Evolutionary conservation across 1,140 invertebrate species (phyloP).

Genomic region (Caligus rogercresseyi): DNA sequence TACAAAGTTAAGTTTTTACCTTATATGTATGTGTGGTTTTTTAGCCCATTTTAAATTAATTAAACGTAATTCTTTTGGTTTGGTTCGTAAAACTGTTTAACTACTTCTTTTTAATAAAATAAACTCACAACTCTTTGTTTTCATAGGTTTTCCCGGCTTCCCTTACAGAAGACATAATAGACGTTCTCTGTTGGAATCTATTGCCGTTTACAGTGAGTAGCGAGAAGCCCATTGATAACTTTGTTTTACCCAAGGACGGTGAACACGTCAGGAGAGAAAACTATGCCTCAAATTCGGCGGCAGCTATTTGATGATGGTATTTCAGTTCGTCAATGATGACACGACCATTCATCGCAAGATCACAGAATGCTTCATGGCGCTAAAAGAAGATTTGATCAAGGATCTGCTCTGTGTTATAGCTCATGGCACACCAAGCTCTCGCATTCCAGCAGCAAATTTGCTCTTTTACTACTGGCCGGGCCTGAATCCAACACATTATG

Average conservation of each 20-base stretch:
- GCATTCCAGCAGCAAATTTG: slow-evolving; percentile 80
- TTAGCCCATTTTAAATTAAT: too few species aligned
- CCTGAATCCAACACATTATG: slow-evolving; percentile 79
- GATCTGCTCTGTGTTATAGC: slow-evolving; percentile 91
- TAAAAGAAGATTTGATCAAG: slow-evolving; percentile 69
- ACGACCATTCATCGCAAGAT: slow-evolving; percentile 82
- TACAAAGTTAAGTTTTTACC: too few species aligned
- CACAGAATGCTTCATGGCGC: slow-evolving; percentile 78
- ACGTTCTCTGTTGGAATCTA: slow-evolving; percentile 86
- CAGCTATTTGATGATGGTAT: slow-evolving; percentile 93
- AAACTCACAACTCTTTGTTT: neutral
- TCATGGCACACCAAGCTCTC: slow-evolving; percentile 76
- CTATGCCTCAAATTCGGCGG: slow-evolving; percentile 70
- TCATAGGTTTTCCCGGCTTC: slow-evolving; percentile 54
- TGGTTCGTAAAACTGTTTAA: too few species aligned
- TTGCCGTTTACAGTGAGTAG: slow-evolving; percentile 87
- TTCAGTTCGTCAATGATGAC: slow-evolving; percentile 50
- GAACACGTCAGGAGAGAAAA: slow-evolving; percentile 41
- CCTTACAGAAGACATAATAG: slow-evolving; percentile 62
- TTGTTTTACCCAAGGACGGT: slow-evolving; percentile 2
- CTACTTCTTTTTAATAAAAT: too few species aligned
- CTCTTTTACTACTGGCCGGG: slow-evolving; percentile 99
- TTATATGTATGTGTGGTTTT: too few species aligned
- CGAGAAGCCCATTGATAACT: slow-evolving; percentile 27
- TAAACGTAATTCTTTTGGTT: too few species aligned